Base-by-base conservation (phyloP, 2,888 invertebrate genomes). In the Serrognathus titanus region DNA sequence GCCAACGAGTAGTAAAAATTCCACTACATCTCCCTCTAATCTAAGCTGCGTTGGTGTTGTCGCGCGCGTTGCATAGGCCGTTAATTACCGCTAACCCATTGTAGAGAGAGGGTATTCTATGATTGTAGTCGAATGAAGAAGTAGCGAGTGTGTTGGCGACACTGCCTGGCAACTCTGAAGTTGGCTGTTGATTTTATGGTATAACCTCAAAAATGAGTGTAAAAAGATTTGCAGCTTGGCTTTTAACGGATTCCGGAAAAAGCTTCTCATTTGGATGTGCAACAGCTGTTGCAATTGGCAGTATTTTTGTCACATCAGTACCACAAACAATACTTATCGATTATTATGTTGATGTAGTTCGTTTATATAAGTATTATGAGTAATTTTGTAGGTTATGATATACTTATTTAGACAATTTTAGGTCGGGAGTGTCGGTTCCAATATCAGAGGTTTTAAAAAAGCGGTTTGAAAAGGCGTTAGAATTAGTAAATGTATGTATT, bases 311-410 rank as follows among this genome's bases (percentile, higher is more conserved):
- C 4, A 82, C 82, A 71, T 82, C 80, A 70, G 59, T 82, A 39
- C 86, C 88, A 0, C 81, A 90, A 57, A 86, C 87, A 1, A 71
- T 86, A 60, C 77, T 84, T 1, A 63, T 89, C 1, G 72, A 83
- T 2, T 79, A 85, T 69, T 88, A 86, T 68, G 82, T 81, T 69
- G 81, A 85, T 36, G 76, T 86, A 59, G 80, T 87, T 5, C 84
- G 85, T 59, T 80, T 84, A 65, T 88, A 89, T 73, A 83, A 80
- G 89, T 86, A 76, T 72, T 75, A 6, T 39, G 52, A 20, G 8
- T 11, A 20, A 43, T 52, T 40, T 48, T 55, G 12, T 31, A 56
- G 48, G 55, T 49, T 59, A 16, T 1, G 20, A 48, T 45, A 36
- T 49, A 31, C 37, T 35, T 36, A 51, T 53, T 39, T 49, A 16